Base-by-base conservation (phyloP, 37 sponge, comb jelly and placozoan species). In the Cladorhizidae sp. region DNA sequence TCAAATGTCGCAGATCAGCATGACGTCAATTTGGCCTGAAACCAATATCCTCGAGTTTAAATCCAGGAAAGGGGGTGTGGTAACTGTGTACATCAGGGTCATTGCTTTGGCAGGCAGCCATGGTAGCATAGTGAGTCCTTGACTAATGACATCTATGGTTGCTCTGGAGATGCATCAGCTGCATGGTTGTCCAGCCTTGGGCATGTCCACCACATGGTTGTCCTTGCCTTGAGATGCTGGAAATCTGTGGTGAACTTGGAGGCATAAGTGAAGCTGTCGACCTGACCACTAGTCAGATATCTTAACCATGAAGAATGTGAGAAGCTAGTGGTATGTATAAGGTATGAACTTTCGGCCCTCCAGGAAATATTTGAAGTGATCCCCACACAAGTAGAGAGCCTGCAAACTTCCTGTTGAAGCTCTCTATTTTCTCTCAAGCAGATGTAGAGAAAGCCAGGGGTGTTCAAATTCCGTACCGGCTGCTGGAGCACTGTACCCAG, bases 301-400 rank as follows among this genome's bases (percentile, higher is more conserved):
- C 64, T 83, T 83, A 25, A 54, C 33, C 74, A 83, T 73, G 51
- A 39, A 65, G 69, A 63, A 83, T 36, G 83, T 83, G 67, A 83
- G 75, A 32, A 67, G 83, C 64, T 72, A 72, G 73, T 81, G 82
- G 63, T 81, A 18, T 39, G 74, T 83, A 38, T 36, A 74, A 42
- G 83, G 67, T 21, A 43, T 32, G 67, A 83, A 83, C 37, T 52
- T n/a, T n/a, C n/a, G n/a, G n/a, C n/a, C n/a, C n/a, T n/a, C n/a
- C n/a, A n/a, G n/a, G n/a, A n/a, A n/a, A n/a, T n/a, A n/a, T n/a
- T n/a, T n/a, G n/a, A n/a, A n/a, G n/a, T n/a, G n/a, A n/a, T n/a
- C n/a, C n/a, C n/a, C n/a, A n/a, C n/a, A n/a, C n/a, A n/a, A n/a
- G n/a, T n/a, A n/a, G n/a, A n/a, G n/a, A n/a, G n/a, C n/a, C n/a